A percentile compares a stretch with the other conserved stretches of the same genome.
Evolutionary conservation across 2,888 invertebrate genomes (phyloP).

Genomic region (Steromphala cineraria): DNA sequence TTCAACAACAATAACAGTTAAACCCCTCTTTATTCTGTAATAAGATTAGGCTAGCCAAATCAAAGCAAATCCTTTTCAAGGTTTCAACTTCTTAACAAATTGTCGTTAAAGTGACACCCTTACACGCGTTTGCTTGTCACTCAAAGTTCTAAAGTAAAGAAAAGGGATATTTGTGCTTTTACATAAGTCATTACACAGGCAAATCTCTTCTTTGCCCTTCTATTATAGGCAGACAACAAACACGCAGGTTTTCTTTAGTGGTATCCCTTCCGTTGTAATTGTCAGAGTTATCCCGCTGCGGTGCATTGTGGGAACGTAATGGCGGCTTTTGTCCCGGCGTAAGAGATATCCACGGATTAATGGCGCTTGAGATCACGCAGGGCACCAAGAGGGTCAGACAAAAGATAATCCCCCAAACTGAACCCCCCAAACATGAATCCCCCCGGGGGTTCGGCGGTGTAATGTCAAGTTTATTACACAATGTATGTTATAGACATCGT

Average conservation of each 20-base stretch:
- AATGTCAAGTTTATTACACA: too few relatives aligned
- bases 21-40: background rate
- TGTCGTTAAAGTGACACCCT: background rate
- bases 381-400: background rate
- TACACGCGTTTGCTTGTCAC: background rate
- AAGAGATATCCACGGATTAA: background rate
- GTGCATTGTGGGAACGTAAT: constrained; percentile 14
- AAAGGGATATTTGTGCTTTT: background rate
- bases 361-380: background rate
- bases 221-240: background rate
- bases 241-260: background rate
- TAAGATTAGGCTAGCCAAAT: background rate
- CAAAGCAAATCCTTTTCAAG: background rate
- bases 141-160: background rate
- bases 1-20: background rate
- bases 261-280: background rate
- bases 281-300: constrained; percentile 11
- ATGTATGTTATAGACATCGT: too few relatives aligned
- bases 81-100: background rate
- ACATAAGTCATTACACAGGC: constrained; percentile 6
- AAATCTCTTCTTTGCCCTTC: background rate
- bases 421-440: too few relatives aligned
- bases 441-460: too few relatives aligned
- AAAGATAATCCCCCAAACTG: too few relatives aligned
- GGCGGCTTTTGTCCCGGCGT: background rate